phyloP scores from a whole-genome alignment of 2,888 invertebrate species.

The Parasteatoda lunata region DNA sequence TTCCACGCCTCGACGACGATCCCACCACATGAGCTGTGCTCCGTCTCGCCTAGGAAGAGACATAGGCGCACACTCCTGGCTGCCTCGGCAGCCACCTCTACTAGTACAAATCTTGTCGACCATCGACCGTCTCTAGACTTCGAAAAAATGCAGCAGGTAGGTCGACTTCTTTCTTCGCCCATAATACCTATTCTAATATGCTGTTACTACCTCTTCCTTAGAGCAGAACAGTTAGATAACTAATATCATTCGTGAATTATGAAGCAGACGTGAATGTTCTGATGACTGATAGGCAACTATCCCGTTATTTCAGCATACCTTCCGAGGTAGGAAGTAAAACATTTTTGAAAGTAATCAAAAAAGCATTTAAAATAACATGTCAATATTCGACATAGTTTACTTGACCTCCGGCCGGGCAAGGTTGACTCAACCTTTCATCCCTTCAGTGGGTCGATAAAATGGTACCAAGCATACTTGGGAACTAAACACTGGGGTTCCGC shows the following conservation, averaged over 20 bases:
- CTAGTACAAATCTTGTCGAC: constrained; percentile 73
- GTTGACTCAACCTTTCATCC: no score
- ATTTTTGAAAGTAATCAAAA: no score
- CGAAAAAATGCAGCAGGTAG: constrained; percentile 97
- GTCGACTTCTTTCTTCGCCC: constrained; percentile 70
- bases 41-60: constrained; percentile 73
- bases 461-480: no score
- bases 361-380: no score
- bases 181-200: constrained; percentile 11
- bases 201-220: constrained; percentile 16
- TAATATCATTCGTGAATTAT: background rate
- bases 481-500: no score
- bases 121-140: constrained; percentile 94
- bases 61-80: constrained; percentile 72
- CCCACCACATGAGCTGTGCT: constrained; percentile 72
- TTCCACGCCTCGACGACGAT: constrained; percentile 70
- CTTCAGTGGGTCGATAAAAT: no score
- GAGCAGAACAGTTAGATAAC: background rate
- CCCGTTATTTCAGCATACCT: no score
- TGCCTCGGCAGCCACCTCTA: constrained; percentile 31
- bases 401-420: no score
- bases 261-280: background rate
- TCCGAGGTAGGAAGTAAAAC: no score
- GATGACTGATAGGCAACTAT: no score
- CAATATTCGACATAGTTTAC: no score